phyloP scores from a whole-genome alignment of 2,888 invertebrate species.

The Polietes domitor region DNA sequence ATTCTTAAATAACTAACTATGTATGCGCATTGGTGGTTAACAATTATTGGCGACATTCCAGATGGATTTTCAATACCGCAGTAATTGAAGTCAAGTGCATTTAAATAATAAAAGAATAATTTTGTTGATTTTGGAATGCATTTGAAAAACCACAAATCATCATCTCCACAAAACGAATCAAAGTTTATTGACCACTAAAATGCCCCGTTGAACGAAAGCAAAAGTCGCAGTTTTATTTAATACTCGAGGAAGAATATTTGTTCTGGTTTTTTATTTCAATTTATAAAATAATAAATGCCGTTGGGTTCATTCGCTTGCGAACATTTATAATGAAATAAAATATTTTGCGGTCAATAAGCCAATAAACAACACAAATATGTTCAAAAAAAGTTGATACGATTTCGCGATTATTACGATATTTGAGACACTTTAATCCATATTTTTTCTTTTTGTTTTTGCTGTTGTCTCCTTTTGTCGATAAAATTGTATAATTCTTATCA shows the following conservation, averaged over 20 bases:
- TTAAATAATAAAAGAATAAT: neutral
- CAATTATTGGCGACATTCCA: neutral
- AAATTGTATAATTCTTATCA: neutral
- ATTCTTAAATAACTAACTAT: too few relatives aligned
- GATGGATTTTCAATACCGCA: neutral
- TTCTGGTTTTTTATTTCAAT: too few relatives aligned
- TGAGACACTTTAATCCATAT: slow-evolving; percentile 19
- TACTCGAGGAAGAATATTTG: too few relatives aligned
- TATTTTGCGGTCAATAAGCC: too few relatives aligned
- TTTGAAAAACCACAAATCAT: neutral
- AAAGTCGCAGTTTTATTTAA: too few relatives aligned
- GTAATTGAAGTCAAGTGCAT: slow-evolving; percentile 1
- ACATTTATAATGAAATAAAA: neutral
- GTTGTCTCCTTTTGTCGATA: too few relatives aligned
- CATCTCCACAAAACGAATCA: neutral
- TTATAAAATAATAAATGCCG: too few relatives aligned
- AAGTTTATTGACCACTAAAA: slow-evolving; percentile 28
- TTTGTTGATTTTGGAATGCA: neutral
- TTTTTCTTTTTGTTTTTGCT: neutral
- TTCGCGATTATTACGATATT: neutral
- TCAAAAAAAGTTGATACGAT: neutral
- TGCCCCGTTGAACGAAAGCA: neutral
- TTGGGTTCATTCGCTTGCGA: too few relatives aligned
- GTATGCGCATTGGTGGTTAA: too few relatives aligned
- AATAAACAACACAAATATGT: neutral